Base-by-base conservation (phyloP, 2,888 invertebrate species). In the Argyresthia albistria region DNA sequence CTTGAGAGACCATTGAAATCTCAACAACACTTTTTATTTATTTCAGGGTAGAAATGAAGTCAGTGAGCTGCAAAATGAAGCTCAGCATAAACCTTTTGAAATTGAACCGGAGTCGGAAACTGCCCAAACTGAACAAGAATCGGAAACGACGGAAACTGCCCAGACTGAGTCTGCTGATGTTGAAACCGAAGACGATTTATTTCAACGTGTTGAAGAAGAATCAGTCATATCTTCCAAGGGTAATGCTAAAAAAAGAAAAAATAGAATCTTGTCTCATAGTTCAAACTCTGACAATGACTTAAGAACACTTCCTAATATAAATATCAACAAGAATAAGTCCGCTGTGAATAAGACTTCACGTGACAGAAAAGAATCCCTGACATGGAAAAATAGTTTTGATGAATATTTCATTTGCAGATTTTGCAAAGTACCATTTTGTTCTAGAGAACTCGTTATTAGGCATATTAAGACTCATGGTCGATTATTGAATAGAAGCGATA, bases 391-490 rank as follows among this genome's bases (percentile, higher is more conserved):
- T 46, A 25, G 49, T 48, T 62, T 57, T 50, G 54, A 36, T 6
- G 59, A 57, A 54, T 14, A 50, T 25, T 61, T 45, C 57, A 47
- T 43, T 9, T 63, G 63, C 48, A 56, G 53, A 49, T 39, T 60
- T 25, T 63, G 63, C 53, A 37, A 35, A 43, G 46, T 50, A 10
- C 35, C 16, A 8, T 61, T 51, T 53, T 57, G 47, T 48, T 53
- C 59, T 15, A 65, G 58, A 57, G 55, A 51, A 35, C 54, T 45
- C 14, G 51, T 69, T 8, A 50, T 37, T 0, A 58, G 47, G 47
- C 71, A 75, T 55, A 46, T 61, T 10, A 55, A 56, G 25, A 56
- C 53, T 46, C 73, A 75, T 55, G 56, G 53, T 7, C 52, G 46
- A 76, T 4, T 60, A 62, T 47, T 39, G 25, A 15, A 68, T 4